Conservation (phyloP, 2,888 invertebrate species). For the Rutpela maculata region DNA sequence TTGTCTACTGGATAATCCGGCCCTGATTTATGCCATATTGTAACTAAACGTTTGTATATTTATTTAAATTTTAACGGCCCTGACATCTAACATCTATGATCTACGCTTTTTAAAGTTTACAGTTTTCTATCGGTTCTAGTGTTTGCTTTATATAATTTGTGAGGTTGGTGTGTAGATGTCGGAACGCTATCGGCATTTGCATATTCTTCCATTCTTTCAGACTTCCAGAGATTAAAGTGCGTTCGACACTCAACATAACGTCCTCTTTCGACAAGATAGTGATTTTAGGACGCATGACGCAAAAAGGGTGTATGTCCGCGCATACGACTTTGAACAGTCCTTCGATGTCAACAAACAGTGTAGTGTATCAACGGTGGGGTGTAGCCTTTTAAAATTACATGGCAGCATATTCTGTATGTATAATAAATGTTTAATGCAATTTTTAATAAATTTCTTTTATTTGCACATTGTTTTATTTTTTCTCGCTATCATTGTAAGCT, state of each 20-base stretch:
- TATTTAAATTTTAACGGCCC: too few species aligned
- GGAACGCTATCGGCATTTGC: neutral
- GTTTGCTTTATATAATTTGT: neutral
- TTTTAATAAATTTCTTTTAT: constrained; percentile 32
- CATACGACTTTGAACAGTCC: constrained; percentile 52
- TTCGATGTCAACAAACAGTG: constrained; percentile 46
- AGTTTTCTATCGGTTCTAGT: too few species aligned
- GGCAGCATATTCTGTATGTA: constrained; percentile 46
- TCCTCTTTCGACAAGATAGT: neutral
- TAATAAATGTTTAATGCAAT: constrained; percentile 16
- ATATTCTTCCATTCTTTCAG: neutral
- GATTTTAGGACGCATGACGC: constrained; percentile 41
- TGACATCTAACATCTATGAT: too few species aligned
- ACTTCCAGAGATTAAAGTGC: neutral
- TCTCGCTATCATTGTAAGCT: constrained; percentile 24
- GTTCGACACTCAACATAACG: neutral
- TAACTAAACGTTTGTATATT: too few species aligned
- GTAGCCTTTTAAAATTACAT: constrained; percentile 45
- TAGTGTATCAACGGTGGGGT: constrained; percentile 36
- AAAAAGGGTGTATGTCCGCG: constrained; percentile 41
- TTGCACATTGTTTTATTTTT: constrained; percentile 36
- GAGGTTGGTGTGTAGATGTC: neutral
- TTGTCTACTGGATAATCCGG: too few species aligned
- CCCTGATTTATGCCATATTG: too few species aligned
- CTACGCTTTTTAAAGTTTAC: too few species aligned